Percentiles rank a stretch among this genome's conserved stretches.
Evolutionary conservation across 2,888 invertebrate genomes (phyloP).

Genomic region (Aleiodes alternator): DNA sequence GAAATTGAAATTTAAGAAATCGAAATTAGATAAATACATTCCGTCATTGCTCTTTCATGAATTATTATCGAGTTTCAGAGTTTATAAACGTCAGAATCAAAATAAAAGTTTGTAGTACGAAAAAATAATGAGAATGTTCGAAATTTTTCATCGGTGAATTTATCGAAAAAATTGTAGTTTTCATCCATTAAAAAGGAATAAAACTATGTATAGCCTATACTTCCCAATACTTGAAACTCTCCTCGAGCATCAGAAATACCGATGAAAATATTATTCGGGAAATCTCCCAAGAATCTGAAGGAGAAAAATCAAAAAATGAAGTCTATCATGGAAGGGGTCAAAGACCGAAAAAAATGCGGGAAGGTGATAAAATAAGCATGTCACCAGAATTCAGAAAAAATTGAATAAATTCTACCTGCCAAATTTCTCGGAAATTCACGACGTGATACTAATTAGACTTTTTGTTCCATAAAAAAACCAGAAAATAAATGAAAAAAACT

Average conservation of each 20-base stretch:
- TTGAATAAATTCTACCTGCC: background rate
- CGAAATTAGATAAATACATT: too few relatives aligned
- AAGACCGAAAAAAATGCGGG: constrained; percentile 26
- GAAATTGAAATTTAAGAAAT: too few relatives aligned
- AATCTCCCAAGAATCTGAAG: background rate
- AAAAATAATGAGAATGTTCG: too few relatives aligned
- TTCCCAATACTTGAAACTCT: too few relatives aligned
- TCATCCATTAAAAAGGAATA: too few relatives aligned
- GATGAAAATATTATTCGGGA: background rate
- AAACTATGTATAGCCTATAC: too few relatives aligned
- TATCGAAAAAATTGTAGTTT: too few relatives aligned
- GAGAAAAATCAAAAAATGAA: background rate
- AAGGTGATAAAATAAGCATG: background rate
- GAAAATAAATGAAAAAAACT: constrained; percentile 2
- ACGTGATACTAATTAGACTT: constrained; percentile 3
- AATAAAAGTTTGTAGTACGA: too few relatives aligned
- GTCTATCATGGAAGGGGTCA: background rate
- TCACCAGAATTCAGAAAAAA: constrained; percentile 10
- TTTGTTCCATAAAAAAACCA: background rate
- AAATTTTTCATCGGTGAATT: too few relatives aligned
- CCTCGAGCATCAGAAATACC: background rate
- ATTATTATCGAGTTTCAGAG: too few relatives aligned
- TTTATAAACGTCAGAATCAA: too few relatives aligned
- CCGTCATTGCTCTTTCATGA: too few relatives aligned
- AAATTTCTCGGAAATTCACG: background rate